phyloP scores from a whole-genome alignment of 2,113 vertebrate genomes.

The Corythornis vintsioides region DNA sequence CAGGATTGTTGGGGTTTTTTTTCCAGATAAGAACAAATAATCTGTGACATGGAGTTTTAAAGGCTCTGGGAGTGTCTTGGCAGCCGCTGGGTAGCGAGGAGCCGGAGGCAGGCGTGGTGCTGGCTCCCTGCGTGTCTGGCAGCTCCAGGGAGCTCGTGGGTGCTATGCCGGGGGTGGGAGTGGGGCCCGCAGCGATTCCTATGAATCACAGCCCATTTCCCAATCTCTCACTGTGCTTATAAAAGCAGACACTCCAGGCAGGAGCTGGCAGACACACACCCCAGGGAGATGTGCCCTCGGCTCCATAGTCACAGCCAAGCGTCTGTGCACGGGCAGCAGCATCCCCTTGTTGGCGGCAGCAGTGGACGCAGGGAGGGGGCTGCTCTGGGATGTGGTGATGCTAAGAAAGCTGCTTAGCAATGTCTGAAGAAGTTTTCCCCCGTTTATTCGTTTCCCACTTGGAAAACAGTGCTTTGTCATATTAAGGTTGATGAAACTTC shows the following conservation, averaged over 20 bases:
- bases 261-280: neutral
- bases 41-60: rapidly evolving
- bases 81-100: neutral
- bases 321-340: rapidly evolving
- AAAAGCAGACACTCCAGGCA: neutral
- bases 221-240: neutral
- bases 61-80: neutral
- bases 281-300: rapidly evolving
- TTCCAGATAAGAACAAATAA: neutral
- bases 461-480: neutral
- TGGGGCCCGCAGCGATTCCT: neutral
- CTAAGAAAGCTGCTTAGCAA: neutral
- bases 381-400: rapidly evolving
- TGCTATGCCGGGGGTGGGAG: neutral
- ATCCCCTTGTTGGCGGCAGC: rapidly evolving
- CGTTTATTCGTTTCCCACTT: neutral
- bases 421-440: rapidly evolving
- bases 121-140: neutral
- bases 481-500: neutral
- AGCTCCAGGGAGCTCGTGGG: neutral
- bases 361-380: neutral
- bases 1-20: neutral
- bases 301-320: rapidly evolving
- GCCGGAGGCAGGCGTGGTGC: neutral
- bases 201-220: neutral